These are phyloP conservation scores for Chaenogobius annularis DNA, from an alignment of 2,113 vertebrate species.

Conservation along the genomic window DNA sequence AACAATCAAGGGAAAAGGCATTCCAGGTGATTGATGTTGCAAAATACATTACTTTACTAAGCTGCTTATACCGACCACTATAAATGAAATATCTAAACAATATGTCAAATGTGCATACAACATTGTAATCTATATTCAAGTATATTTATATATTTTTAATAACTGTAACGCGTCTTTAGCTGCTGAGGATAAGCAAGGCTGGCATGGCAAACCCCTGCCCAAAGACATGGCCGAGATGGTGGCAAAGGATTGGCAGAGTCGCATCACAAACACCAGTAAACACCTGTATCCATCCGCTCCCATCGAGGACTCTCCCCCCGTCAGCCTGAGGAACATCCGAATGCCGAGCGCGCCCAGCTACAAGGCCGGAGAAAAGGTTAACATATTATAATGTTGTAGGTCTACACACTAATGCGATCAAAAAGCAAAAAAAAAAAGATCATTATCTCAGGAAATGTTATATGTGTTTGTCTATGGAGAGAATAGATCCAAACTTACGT, in stretches of 20 bases:
- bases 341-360: slow-evolving; percentile 90
- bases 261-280: slow-evolving; percentile 86
- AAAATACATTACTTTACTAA: neutral
- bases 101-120: neutral
- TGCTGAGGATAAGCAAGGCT: slow-evolving; percentile 91
- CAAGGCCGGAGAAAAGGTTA: slow-evolving; percentile 92
- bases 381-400: neutral
- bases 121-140: neutral
- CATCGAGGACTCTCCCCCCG: slow-evolving; percentile 82
- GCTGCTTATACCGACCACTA: neutral
- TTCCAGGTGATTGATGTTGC: slow-evolving; percentile 80
- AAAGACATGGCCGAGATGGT: slow-evolving; percentile 90
- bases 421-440: neutral
- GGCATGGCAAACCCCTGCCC: slow-evolving; percentile 92
- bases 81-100: neutral
- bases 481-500: no score
- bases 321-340: slow-evolving; percentile 86
- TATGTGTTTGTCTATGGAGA: no score
- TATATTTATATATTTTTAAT: neutral
- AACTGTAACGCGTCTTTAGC: slow-evolving; percentile 64
- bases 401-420: neutral
- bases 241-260: slow-evolving; percentile 85
- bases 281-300: slow-evolving; percentile 86
- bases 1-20: slow-evolving; percentile 94
- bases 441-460: no score